Conservation (phyloP, 2,113 vertebrate genomes). For the Abramis brama region DNA sequence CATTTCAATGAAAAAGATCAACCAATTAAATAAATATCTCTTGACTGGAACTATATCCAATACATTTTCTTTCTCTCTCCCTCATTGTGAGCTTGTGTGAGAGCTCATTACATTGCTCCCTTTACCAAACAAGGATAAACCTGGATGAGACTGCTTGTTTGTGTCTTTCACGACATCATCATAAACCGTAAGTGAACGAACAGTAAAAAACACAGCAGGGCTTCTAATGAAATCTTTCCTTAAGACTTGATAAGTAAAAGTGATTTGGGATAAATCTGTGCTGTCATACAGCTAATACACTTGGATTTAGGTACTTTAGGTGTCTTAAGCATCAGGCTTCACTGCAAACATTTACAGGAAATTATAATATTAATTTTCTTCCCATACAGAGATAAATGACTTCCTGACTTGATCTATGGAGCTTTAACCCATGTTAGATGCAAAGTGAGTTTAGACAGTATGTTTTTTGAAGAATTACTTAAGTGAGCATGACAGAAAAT, state of each 20-base stretch:
- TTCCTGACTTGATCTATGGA: background rate
- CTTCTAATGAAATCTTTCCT: background rate
- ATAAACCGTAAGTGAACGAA: background rate
- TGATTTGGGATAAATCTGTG: background rate
- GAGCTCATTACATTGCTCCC: background rate
- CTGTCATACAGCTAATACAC: background rate
- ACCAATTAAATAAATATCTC: background rate
- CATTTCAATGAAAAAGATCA: background rate
- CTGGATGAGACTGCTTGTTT: background rate
- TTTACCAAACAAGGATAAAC: background rate
- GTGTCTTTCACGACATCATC: background rate
- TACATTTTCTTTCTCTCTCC: background rate
- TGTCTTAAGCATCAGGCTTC: background rate
- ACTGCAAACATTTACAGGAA: constrained; percentile 37
- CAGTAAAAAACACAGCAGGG: background rate
- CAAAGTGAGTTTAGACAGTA: background rate
- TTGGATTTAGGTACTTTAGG: background rate
- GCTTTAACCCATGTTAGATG: background rate
- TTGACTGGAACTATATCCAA: background rate
- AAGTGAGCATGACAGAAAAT: too few species aligned
- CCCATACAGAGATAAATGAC: background rate
- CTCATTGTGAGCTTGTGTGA: background rate
- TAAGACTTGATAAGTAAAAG: background rate
- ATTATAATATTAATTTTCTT: background rate
- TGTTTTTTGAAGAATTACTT: too few species aligned